phyloP scores from a whole-genome alignment of 2,113 vertebrate genomes.

The Falcunculus frontatus region DNA sequence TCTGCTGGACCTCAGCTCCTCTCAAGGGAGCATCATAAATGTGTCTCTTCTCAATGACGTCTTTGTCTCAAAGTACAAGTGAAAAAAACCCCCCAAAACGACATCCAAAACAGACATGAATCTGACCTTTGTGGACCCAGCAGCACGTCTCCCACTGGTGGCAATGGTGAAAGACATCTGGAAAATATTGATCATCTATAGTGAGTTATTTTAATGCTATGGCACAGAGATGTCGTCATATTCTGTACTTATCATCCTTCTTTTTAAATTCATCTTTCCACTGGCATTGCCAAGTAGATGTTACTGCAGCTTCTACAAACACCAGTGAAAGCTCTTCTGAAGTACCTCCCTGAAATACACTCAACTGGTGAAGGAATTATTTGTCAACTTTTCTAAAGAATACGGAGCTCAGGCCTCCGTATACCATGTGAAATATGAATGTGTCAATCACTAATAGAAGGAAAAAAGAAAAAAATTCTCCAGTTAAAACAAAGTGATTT shows the following conservation, averaged over 20 bases:
- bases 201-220: neutral
- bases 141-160: neutral
- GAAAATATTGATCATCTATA: neutral
- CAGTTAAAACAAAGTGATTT: neutral
- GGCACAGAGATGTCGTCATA: neutral
- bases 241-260: neutral
- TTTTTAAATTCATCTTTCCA: neutral
- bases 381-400: neutral
- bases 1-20: neutral
- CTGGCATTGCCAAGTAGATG: neutral
- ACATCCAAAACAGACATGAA: rapidly evolving
- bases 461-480: too few relatives aligned
- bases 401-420: neutral
- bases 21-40: neutral
- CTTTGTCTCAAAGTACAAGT: neutral
- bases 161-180: neutral
- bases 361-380: neutral
- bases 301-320: neutral
- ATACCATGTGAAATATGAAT: neutral
- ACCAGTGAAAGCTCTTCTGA: neutral
- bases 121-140: neutral
- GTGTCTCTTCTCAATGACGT: neutral
- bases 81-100: neutral
- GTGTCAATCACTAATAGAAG: neutral
- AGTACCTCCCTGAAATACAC: neutral